Evolutionary conservation across 2,888 invertebrate species (phyloP), one percentile per base, ranked within the genome.

Genomic region (Macrostomum cliftonense): DNA sequence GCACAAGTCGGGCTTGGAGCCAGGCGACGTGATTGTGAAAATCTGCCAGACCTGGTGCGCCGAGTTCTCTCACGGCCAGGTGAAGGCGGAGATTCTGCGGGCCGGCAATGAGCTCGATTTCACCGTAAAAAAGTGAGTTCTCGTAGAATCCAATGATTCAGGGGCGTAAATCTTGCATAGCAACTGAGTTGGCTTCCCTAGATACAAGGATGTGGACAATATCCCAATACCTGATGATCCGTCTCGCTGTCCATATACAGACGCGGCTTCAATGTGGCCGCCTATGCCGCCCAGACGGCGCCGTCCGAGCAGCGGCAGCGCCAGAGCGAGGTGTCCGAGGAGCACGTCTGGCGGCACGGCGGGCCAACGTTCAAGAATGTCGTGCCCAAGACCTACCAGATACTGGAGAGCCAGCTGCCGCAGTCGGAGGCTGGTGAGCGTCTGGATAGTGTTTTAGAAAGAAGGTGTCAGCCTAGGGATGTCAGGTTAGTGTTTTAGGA

Each of bases 361-460:
- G 64, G 63, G 1, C 56, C 59, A 16, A 59, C 55, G 11, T 67
- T 57, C 57, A 60, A 64, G 52, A 58, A 65, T 42, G 63, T 67
- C n/a, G 57, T 57, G 38, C 63, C 64, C 13, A 67, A 67, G 54
- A 65, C 67, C 28, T 67, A 63, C 56, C 55, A 64, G 53, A 59
- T 65, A 17, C 55, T 67, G 43, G 59, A 66, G 51, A 57, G 58
- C 16, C 63, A 66, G 53, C 52, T 65, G 28, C 57, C 53, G 13
- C 49, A 50, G 17, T 28, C 36, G 14, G 52, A 49, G 42, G 39
- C 50, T 19, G 49, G 45, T 28, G 28, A 28, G 28, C 9, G 28
- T 4, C 28, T 28, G 28, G 4, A 9, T 28, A 28, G 28, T 4
- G 28, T 28, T 4, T 28, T 9, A 28, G 28, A 9, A 4, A 7